Base-by-base conservation (phyloP, 2,888 invertebrate species). In the Achlya flavicornis region DNA sequence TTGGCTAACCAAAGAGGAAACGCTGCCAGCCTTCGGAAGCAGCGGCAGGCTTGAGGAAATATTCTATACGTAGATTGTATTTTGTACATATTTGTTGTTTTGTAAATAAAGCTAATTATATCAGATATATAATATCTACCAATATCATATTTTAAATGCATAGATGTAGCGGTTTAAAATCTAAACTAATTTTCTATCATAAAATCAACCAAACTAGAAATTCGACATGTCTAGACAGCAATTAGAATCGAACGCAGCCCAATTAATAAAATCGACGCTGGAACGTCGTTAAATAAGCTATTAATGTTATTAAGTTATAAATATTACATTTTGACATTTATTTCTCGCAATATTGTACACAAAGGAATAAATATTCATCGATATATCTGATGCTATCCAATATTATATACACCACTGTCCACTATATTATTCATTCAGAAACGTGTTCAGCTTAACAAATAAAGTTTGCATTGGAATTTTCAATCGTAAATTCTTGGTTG, bases 231-330 rank as follows among this genome's bases (percentile, higher is more conserved):
- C 43, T 41, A 41, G 26, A 41, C 38, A 41, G 33, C 41, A 26
- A 60, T 19, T 60, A 19, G 38, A 10, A 10, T 19, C 7, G 5
- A 41, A 3, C 12, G 7, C 33, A 26, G 14, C 41, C 12, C 11
- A 26, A 41, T 60, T 60, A 60, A 60, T 60, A 41, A 60, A 60
- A 35, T 26, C 43, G 16, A 53, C 53, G 41, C 60, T 43, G 43
- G 8, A 41, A 43, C 38, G 14, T 60, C 60, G 26, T 60, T 43
- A 41, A 60, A 41, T 41, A n/a, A 11, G 2, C 60, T 4, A 60
- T 60, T 60, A 41, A 60, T 26, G 60, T 60, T 43, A 60, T 35
- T 60, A 60, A 26, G 26, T 26, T 26, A 26, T 26, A 26, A 60
- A 41, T 41, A 41, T 12, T n/a, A 33, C 38, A 26, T n/a, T 38